Evolutionary conservation across 2,888 invertebrate genomes (phyloP).

Genomic region (Amitus sp.): DNA sequence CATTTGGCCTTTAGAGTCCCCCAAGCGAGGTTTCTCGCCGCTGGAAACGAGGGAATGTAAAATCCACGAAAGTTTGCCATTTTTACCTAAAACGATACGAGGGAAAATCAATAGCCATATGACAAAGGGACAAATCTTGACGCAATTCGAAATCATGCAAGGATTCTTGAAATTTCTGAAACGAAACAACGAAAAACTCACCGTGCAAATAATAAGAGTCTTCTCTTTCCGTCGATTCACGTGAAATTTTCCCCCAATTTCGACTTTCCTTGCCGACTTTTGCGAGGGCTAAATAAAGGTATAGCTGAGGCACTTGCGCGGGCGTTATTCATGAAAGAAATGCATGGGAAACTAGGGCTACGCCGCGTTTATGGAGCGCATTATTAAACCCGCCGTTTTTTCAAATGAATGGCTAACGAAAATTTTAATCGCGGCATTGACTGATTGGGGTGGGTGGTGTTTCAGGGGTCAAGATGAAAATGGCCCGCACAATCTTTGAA

Average conservation of each 20-base stretch:
- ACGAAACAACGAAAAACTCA: background rate
- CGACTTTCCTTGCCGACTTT: conserved; percentile 10
- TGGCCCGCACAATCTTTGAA: conserved; percentile 46
- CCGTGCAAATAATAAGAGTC: background rate
- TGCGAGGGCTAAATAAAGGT: conserved; percentile 14
- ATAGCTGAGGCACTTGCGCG: conserved; percentile 46
- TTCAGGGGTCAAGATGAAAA: conserved; percentile 47
- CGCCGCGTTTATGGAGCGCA: conserved; percentile 25
- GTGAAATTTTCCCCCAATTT: background rate
- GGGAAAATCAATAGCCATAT: background rate
- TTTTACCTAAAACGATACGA: conserved; percentile 22
- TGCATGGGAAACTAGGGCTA: conserved; percentile 20
- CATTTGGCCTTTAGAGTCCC: conserved; percentile 83
- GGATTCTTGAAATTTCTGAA: conserved; percentile 12
- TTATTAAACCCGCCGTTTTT: conserved; percentile 22
- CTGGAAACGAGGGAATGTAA: conserved; percentile 78
- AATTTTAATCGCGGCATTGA: conserved; percentile 47
- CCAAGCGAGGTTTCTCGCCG: conserved; percentile 83
- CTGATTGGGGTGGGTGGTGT: conserved; percentile 43
- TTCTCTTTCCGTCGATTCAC: background rate
- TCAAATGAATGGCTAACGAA: conserved; percentile 28
- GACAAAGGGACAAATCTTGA: conserved; percentile 9
- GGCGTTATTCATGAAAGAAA: conserved; percentile 39
- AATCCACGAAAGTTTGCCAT: conserved; percentile 76
- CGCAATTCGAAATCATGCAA: conserved; percentile 9